Percentiles rank a stretch among this genome's conserved stretches.
Evolutionary conservation across 2,888 invertebrate species (phyloP).

Genomic region (Conus canariensis): DNA sequence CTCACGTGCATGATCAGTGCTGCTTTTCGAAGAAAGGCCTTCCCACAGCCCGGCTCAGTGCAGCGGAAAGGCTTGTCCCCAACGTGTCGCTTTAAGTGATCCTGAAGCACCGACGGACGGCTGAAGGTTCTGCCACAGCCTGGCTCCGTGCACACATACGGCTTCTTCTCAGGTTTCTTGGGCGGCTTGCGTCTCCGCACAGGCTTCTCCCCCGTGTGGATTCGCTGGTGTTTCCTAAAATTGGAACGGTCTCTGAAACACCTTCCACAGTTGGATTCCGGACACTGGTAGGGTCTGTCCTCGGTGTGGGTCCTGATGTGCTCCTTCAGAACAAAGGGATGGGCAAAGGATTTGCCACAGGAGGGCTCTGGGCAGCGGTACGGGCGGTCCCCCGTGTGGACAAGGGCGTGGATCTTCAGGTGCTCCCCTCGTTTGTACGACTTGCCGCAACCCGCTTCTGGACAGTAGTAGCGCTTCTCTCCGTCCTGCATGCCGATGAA

Average conservation of each 20-base stretch:
- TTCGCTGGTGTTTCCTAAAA: background rate
- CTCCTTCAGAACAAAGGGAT: background rate
- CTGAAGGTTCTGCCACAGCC: background rate
- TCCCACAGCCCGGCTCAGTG: background rate
- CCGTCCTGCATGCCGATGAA: background rate
- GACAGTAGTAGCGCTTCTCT: background rate
- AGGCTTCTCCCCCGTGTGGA: background rate
- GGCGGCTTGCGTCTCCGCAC: background rate
- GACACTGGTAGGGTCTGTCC: background rate
- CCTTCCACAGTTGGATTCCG: background rate
- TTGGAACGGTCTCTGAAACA: background rate
- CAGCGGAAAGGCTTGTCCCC: slow-evolving; percentile 7
- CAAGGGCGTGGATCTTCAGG: background rate
- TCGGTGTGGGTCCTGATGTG: background rate
- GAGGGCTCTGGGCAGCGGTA: background rate
- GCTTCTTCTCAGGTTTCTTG: background rate
- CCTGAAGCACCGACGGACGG: background rate
- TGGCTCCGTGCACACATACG: background rate
- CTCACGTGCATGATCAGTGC: background rate
- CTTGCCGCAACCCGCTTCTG: background rate
- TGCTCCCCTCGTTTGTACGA: background rate
- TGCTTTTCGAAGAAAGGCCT: background rate
- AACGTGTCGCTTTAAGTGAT: background rate
- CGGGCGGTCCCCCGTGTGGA: background rate
- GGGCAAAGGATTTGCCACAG: background rate